phyloP scores from a whole-genome alignment of 2,113 vertebrate species.

The Ophiodon elongatus region DNA sequence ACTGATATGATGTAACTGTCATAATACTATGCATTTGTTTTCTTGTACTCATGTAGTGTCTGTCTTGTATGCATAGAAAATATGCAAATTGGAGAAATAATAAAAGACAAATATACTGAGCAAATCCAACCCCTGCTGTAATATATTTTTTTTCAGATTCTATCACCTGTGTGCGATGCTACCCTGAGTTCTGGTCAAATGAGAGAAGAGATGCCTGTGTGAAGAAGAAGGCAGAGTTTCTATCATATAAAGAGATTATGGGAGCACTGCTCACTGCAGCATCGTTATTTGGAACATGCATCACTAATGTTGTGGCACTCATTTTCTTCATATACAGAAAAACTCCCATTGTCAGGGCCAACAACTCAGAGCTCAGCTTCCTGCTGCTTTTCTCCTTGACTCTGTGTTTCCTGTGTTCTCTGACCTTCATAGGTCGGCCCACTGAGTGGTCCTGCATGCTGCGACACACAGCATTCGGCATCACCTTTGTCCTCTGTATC shows the following conservation, averaged over 20 bases:
- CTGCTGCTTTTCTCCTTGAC: constrained; percentile 77
- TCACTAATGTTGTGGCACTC: constrained; percentile 63
- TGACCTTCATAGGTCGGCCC: constrained; percentile 79
- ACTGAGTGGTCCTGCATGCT: constrained; percentile 80
- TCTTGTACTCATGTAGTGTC: neutral
- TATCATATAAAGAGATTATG: constrained; percentile 78
- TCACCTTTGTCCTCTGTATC: constrained; percentile 80
- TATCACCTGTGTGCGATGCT: constrained; percentile 70
- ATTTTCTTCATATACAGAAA: constrained; percentile 78
- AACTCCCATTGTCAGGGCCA: constrained; percentile 76
- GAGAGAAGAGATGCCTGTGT: constrained; percentile 68
- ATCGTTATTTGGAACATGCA: constrained; percentile 68
- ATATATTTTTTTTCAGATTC: constrained; percentile 70
- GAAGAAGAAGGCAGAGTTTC: constrained; percentile 74
- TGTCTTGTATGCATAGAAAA: neutral
- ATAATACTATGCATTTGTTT: neutral
- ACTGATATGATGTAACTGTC: neutral
- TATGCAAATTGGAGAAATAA: neutral
- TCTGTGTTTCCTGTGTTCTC: constrained; percentile 80
- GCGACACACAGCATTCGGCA: constrained; percentile 77
- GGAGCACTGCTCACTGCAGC: constrained; percentile 71
- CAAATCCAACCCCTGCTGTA: neutral
- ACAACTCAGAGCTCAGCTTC: constrained; percentile 80
- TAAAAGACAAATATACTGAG: neutral
- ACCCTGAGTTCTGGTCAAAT: constrained; percentile 81